These are phyloP conservation scores for Apantesis nais DNA, from an alignment of 2,888 invertebrate species.

Conservation along the genomic window DNA sequence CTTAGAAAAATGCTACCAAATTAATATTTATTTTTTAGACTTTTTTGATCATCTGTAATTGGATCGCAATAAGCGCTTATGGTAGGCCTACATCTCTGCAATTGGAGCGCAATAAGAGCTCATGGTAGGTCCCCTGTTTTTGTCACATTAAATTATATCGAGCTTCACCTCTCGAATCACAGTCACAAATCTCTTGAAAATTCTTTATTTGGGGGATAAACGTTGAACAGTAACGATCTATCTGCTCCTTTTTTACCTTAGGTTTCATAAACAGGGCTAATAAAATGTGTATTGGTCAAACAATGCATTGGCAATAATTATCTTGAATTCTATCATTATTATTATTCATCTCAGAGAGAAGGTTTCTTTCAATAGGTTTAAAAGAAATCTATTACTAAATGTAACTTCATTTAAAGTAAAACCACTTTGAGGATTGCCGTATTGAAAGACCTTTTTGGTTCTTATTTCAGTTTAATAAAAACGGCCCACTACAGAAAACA, in stretches of 20 bases:
- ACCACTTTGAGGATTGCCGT: conserved; percentile 53
- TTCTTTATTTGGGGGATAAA: neutral
- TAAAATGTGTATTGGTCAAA: neutral
- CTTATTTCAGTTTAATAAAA: conserved; percentile 55
- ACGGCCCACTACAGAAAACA: conserved; percentile 52
- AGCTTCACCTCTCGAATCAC: neutral
- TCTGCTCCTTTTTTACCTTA: neutral
- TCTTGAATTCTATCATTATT: neutral
- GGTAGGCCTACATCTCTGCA: no score
- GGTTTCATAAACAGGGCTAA: neutral
- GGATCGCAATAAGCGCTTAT: no score
- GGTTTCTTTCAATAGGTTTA: no score
- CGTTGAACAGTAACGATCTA: no score
- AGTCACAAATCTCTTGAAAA: neutral
- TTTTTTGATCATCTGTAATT: no score
- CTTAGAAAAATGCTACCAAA: neutral
- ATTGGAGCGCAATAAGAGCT: no score
- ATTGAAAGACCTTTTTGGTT: conserved; percentile 47
- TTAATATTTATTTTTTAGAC: no score
- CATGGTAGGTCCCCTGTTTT: neutral
- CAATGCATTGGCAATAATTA: neutral
- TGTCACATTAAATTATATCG: neutral
- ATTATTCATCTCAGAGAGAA: neutral
- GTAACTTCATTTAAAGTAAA: conserved; percentile 24
- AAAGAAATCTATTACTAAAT: conserved; percentile 6